Percentiles rank a stretch among this genome's conserved stretches.
Conservation (phyloP, 2,113 vertebrate species). For the Sus scrofa region T2T-Sscrofa CM000814.6:40437001-40437500, state of each 20-base stretch:
- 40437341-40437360: too few species aligned
- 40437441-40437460: background rate
- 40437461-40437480: too few species aligned
- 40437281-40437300: accelerated
- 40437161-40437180: accelerated
- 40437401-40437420: accelerated
- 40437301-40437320: background rate
- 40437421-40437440: accelerated
- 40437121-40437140: too few species aligned
- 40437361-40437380: background rate
- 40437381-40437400: background rate
- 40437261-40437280: accelerated
- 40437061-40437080: background rate
- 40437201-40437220: accelerated
- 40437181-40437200: background rate
- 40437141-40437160: too few species aligned
- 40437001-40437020: background rate
- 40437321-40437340: background rate
- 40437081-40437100: background rate
- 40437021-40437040: background rate
- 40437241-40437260: background rate
- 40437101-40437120: background rate
- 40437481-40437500: background rate
- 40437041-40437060: background rate
- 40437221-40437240: accelerated